phyloP scores from a whole-genome alignment of 2,113 vertebrate genomes.

The Chloropsis hardwickii region DNA sequence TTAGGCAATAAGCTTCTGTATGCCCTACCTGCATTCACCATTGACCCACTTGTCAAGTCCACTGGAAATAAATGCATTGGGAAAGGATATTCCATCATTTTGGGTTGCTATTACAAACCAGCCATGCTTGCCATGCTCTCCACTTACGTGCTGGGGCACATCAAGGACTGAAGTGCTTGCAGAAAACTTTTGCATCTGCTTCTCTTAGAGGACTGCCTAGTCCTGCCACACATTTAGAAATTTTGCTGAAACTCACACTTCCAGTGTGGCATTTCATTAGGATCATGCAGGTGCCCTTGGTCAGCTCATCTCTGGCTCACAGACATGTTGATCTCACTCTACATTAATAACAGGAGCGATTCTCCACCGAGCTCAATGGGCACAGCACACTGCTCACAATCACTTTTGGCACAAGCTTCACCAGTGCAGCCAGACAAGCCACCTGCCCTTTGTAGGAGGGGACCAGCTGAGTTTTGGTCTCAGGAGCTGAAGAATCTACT shows the following conservation, averaged over 20 bases:
- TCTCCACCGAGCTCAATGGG: background rate
- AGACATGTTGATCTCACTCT: background rate
- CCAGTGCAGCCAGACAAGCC: background rate
- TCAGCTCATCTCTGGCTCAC: background rate
- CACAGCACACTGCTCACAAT: background rate
- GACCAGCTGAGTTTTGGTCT: background rate
- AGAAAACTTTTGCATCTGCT: background rate
- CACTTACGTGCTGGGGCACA: background rate
- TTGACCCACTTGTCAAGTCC: background rate
- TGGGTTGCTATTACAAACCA: background rate
- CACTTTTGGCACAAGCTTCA: background rate
- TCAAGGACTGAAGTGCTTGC: background rate
- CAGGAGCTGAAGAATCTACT: background rate
- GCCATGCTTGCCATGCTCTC: background rate
- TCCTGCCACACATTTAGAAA: background rate
- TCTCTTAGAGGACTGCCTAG: background rate
- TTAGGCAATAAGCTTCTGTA: background rate
- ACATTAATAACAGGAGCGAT: background rate
- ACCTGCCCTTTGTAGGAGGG: background rate
- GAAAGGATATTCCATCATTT: background rate
- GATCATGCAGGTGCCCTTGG: background rate
- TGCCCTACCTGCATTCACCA: background rate
- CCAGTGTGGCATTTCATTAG: background rate
- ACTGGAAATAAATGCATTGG: background rate
- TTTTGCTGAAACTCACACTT: background rate